Base-by-base conservation (phyloP, 2,797 vertebrate species). In the Yasuhikotakia modesta region DNA sequence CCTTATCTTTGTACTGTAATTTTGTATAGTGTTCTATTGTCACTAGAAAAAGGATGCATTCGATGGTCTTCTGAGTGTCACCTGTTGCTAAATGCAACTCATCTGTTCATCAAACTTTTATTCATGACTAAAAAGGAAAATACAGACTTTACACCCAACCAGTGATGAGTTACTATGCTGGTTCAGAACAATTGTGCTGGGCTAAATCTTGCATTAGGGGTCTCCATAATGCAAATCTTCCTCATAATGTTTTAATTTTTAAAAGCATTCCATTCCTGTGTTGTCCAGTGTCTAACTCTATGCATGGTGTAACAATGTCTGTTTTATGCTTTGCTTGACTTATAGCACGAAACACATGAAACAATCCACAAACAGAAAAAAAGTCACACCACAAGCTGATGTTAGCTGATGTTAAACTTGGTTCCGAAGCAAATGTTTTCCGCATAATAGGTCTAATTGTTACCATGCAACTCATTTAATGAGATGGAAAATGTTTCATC, bases 41-140 rank as follows among this genome's bases (percentile, higher is more conserved):
- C 21, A 10, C 10, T 58, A 21, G 73, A 68, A 68, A 68, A 17
- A 4, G 13, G 12, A 27, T 67, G 30, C 17, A 30, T 67, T 46
- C 22, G 19, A 22, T 39, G 5, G 7, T 43, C 14, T 57, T 76
- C 43, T 65, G 30, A 65, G 66, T 35, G n/a, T 76, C 74, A 76
- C 74, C 65, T 76, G 65, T 69, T 76, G 53, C 46, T 27, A 45
- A 30, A 45, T 39, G 4, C 48, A 55, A 30, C n/a, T 57, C 57
- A 63, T 60, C 58, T 64, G 32, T 65, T 48, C 57, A 14, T 48
- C 43, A 52, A 64, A 73, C 60, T 17, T 68, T 22, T 76, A 60
- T 48, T 55, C n/a, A 21, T 69, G 5, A 35, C 22, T 30, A 22
- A 24, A 64, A 64, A 35, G 2, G 13, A 16, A 73, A 63, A 73